Evolutionary conservation across 37 sponge, comb jelly and placozoan species (phyloP), one percentile per base, ranked within the genome.

Genomic region (Agelas oroides): DNA sequence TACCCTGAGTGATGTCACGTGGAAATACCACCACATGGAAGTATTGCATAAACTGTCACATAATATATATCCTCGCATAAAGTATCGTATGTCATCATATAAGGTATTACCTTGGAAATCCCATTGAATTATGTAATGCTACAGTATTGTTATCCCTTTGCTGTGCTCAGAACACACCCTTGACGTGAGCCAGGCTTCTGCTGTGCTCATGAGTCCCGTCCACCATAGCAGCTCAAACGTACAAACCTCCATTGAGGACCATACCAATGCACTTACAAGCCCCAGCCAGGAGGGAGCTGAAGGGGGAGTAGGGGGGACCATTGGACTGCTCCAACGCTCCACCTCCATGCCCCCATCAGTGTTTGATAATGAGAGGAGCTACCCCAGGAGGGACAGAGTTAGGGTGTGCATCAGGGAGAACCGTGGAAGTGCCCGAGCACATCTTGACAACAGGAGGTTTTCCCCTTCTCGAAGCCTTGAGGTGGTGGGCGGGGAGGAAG

Each of bases 141-240:
- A n/a, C n/a, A n/a, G n/a, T n/a, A n/a, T n/a, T 69, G 70, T 8
- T 12, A 8, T 12, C 46, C 46, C 46, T 12, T 8, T 46, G 46
- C 6, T 8, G 6, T 12, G 46, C 46, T 46, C 46, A 8, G 46
- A 46, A 46, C 46, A 46, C 46, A 12, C 46, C 46, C 3, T 46
- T 3, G 46, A 46, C 8, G 46, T 8, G 6, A 3, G 8, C 3
- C 46, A 46, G 46, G 46, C 46, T 12, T 46, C 46, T 46, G 46
- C 46, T 46, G 66, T 21, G 1, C 65, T 84, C 46, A 84, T 84
- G 84, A 84, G 84, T 35, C 84, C 84, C 30, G 73, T 84, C 12
- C 84, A 84, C 33, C 53, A 53, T 39, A 75, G 75, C 84, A 84
- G 37, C 65, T 54, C 84, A 21, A 80, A 56, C 57, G 41, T 80